Evolutionary conservation across 2,797 vertebrate genomes (phyloP).

Genomic region (Helostoma temminkii): DNA sequence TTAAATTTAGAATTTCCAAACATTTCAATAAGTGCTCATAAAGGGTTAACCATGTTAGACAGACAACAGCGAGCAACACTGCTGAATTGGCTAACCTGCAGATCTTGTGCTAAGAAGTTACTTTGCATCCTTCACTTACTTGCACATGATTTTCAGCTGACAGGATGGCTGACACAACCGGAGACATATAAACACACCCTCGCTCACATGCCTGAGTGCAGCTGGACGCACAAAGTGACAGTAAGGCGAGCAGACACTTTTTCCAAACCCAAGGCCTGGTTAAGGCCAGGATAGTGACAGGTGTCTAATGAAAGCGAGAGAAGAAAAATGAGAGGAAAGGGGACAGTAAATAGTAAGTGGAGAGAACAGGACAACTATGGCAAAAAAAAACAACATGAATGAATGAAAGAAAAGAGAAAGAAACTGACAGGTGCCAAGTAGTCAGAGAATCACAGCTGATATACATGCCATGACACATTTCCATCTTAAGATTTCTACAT

Average conservation of each 20-base stretch:
- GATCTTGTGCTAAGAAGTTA: conserved; percentile 38
- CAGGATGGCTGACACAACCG: conserved; percentile 44
- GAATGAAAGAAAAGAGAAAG: conserved; percentile 37
- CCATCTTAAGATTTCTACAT: conserved; percentile 26
- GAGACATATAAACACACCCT: conserved; percentile 29
- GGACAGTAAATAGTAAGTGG: conserved; percentile 24
- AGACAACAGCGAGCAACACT: conserved; percentile 11
- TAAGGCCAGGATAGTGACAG: conserved; percentile 49
- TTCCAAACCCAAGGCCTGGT: conserved; percentile 25
- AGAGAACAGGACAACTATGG: not conserved
- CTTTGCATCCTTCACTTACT: conserved; percentile 36
- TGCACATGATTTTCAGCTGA: conserved; percentile 43
- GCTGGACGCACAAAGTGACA: conserved; percentile 39
- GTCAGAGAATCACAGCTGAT: conserved; percentile 50
- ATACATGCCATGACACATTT: conserved; percentile 51
- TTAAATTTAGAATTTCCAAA: no score
- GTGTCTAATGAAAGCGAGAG: conserved; percentile 40
- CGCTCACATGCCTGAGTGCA: conserved; percentile 15
- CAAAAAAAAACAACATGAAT: conserved; percentile 8
- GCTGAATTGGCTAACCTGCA: conserved; percentile 43
- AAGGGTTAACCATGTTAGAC: conserved; percentile 23
- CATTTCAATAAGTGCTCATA: no score
- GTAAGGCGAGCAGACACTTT: conserved; percentile 41
- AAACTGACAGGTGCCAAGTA: conserved; percentile 66
- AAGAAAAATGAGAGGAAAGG: conserved; percentile 8